phyloP scores from a whole-genome alignment of 2,113 vertebrate genomes.

The Pseudopipra pipra region DNA sequence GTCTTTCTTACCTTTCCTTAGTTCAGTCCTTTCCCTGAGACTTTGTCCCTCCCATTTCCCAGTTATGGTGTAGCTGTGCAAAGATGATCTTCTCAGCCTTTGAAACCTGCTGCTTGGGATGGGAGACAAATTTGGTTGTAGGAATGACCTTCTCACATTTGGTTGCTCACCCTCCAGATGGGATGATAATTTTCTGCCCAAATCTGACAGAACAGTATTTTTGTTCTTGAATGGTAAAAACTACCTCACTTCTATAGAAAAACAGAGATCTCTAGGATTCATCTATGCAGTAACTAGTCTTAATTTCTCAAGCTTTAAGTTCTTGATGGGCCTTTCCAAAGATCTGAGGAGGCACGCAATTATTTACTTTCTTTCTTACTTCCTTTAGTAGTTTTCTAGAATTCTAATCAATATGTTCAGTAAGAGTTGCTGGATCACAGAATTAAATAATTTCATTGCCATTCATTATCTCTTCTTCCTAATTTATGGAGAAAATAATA shows the following conservation, averaged over 20 bases:
- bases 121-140: too few species aligned
- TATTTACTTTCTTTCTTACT: background rate
- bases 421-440: background rate
- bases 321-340: background rate
- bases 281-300: background rate
- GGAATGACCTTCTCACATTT: background rate
- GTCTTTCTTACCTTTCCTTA: background rate
- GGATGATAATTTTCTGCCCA: background rate
- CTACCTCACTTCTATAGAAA: background rate
- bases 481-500: background rate
- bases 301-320: background rate
- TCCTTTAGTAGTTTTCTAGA: background rate
- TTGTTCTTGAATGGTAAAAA: background rate
- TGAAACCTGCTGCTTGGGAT: background rate
- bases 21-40: background rate
- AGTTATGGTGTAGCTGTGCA: background rate
- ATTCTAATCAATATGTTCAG: background rate
- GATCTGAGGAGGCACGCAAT: background rate
- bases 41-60: background rate
- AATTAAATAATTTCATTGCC: background rate
- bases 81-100: background rate
- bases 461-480: background rate
- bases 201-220: background rate
- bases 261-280: background rate
- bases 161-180: fast-evolving